These are phyloP conservation scores for Psylliodes chrysocephalus DNA, from an alignment of 2,888 invertebrate genomes.

Conservation along the genomic window DNA sequence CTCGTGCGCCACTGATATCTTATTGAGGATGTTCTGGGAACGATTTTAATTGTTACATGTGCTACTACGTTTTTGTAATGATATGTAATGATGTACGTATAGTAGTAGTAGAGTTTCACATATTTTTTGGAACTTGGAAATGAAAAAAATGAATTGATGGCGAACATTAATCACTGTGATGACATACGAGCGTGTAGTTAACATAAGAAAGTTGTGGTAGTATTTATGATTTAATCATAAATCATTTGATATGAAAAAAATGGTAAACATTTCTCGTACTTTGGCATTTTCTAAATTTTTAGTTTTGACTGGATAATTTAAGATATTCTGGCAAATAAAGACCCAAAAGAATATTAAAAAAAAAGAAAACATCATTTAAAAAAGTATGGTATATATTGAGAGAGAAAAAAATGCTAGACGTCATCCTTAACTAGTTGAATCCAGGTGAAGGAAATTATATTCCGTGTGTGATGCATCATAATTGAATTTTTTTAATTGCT, in stretches of 20 bases:
- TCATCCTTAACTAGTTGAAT: not conserved
- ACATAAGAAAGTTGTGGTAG: too few relatives aligned
- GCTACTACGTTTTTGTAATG: not conserved
- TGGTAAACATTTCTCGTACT: too few relatives aligned
- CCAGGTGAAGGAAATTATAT: conserved; percentile 45
- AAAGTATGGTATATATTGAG: too few relatives aligned
- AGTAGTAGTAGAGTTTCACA: conserved; percentile 1
- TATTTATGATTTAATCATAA: too few relatives aligned
- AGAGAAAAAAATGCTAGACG: too few relatives aligned
- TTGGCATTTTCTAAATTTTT: too few relatives aligned
- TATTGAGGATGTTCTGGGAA: not conserved
- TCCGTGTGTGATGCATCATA: conserved; percentile 42
- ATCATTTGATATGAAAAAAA: too few relatives aligned
- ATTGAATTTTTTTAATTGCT: conserved; percentile 48
- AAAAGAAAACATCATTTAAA: too few relatives aligned
- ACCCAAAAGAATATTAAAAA: too few relatives aligned
- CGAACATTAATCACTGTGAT: not conserved
- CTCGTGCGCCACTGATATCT: not conserved
- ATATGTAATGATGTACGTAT: not conserved
- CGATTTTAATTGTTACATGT: not conserved
- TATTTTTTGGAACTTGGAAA: not conserved
- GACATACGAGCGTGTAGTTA: not conserved
- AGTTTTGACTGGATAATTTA: too few relatives aligned
- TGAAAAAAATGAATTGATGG: not conserved
- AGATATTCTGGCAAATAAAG: too few relatives aligned